A percentile compares a stretch with the other conserved stretches of the same genome.
These are phyloP conservation scores for Plutomurus gul DNA, from an alignment of 1,140 invertebrate species.

Conservation along the genomic window DNA sequence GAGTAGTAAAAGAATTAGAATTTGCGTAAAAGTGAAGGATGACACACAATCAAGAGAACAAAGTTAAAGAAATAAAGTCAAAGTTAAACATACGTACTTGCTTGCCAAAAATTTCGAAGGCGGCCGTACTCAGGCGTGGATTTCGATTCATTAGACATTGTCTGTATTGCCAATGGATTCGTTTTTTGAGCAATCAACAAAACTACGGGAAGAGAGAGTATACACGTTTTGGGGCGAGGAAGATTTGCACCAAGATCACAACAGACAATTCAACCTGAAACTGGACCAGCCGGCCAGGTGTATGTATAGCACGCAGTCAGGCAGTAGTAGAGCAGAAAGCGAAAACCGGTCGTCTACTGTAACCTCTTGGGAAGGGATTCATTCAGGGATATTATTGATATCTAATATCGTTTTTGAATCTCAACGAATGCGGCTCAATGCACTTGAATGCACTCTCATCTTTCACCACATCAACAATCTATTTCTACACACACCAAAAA, in stretches of 20 bases:
- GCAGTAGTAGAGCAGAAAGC: background rate
- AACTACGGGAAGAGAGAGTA: background rate
- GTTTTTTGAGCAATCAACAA: background rate
- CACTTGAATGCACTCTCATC: no score
- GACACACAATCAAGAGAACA: no score
- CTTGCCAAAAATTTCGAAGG: constrained; percentile 52
- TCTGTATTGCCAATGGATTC: background rate
- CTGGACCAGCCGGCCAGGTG: constrained; percentile 5
- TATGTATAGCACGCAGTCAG: background rate
- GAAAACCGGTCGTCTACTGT: no score
- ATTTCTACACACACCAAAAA: constrained; percentile 16
- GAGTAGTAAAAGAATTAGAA: no score
- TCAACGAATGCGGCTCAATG: no score
- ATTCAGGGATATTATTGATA: no score
- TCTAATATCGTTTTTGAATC: no score
- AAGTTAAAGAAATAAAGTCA: background rate
- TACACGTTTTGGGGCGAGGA: background rate
- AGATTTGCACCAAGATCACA: constrained; percentile 10
- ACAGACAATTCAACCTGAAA: constrained; percentile 26
- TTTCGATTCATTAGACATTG: constrained; percentile 41
- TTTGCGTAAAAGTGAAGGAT: no score
- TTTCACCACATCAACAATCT: constrained; percentile 1
- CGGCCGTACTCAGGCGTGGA: constrained; percentile 48
- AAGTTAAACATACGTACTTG: constrained; percentile 49
- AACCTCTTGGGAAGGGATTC: no score